phyloP scores from a whole-genome alignment of 2,113 vertebrate species.

The Gulo gulo region DNA sequence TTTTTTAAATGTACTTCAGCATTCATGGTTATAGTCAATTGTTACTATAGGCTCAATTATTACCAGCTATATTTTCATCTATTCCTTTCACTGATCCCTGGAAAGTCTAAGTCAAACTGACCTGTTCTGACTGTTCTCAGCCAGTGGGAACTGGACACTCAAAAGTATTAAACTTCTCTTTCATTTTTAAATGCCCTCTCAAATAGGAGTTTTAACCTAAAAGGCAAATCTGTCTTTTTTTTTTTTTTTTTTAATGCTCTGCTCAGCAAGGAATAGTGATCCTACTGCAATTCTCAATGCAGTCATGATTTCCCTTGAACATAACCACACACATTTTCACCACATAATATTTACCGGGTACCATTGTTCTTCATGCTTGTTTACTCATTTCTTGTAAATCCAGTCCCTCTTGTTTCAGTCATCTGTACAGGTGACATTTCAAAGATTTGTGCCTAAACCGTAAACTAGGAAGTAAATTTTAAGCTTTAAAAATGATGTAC shows the following conservation, averaged over 20 bases:
- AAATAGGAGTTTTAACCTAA: constrained; percentile 3
- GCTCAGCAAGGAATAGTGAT: neutral
- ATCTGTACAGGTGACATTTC: neutral
- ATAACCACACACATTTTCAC: neutral
- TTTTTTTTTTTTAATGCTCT: neutral
- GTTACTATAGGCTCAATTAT: neutral
- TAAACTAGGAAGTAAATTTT: neutral
- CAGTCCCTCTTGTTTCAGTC: neutral
- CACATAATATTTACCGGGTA: neutral
- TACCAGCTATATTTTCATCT: neutral
- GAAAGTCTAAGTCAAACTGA: constrained; percentile 23
- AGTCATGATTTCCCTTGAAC: neutral
- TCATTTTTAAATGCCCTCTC: constrained; percentile 12
- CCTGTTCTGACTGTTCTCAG: neutral
- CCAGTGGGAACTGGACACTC: neutral
- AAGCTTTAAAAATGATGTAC: neutral
- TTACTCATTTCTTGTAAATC: neutral
- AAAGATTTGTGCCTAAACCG: neutral
- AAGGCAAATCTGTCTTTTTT: neutral
- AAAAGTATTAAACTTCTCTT: neutral
- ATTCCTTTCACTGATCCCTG: neutral
- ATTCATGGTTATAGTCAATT: neutral
- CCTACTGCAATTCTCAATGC: neutral
- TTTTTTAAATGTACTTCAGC: neutral
- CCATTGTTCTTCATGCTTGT: neutral